A percentile compares a stretch with the other conserved stretches of the same genome.
Evolutionary conservation across 30 jellyfish, hydroid and myxozoan genomes (phyloP).

Genomic region (Hydra vulgaris): DNA sequence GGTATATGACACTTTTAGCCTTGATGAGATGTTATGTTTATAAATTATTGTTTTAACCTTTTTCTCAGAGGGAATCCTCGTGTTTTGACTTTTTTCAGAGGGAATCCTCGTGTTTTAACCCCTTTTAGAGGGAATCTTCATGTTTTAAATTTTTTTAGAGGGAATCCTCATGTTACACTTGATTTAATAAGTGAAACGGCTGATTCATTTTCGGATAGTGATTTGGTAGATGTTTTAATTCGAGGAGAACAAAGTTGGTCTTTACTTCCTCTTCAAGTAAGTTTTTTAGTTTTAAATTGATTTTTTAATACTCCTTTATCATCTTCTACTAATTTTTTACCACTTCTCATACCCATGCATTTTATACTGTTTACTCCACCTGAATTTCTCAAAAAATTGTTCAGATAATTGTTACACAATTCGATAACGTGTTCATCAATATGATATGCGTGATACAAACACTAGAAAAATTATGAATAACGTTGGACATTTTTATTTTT

Average conservation of each 20-base stretch:
- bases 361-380: too few species aligned
- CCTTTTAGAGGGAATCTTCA: constrained; percentile 50
- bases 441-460: too few species aligned
- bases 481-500: too few species aligned
- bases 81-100: not conserved
- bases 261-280: constrained; percentile 84
- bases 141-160: constrained; percentile 31
- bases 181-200: constrained; percentile 70
- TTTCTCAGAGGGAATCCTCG: not conserved
- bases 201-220: constrained; percentile 70
- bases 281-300: not conserved
- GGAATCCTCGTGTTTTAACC: not conserved
- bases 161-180: constrained; percentile 41
- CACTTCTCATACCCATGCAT: too few species aligned
- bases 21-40: too few species aligned
- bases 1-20: too few species aligned
- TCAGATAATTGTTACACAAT: too few species aligned
- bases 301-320: not conserved
- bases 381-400: too few species aligned
- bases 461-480: too few species aligned
- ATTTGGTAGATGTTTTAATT: constrained; percentile 56
- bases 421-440: too few species aligned
- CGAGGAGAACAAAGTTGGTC: constrained; percentile 70
- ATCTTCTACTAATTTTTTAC: not conserved
- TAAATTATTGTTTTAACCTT: too few species aligned